Evolutionary conservation across 35 echinoderm and acorn worm genomes (phyloP).

Genomic region (Lytechinus pictus): DNA sequence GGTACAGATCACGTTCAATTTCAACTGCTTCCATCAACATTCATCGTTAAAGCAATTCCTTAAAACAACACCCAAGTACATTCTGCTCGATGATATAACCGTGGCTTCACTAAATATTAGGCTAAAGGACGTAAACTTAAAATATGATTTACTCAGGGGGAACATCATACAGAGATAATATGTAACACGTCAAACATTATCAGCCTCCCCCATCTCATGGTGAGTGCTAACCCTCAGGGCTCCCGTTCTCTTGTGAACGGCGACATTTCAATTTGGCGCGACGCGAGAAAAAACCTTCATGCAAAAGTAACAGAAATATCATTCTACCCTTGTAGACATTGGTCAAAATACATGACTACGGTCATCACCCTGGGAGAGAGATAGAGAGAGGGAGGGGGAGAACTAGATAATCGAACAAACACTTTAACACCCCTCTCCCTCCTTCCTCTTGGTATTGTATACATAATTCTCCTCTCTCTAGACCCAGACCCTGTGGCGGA

Average conservation of each 20-base stretch:
- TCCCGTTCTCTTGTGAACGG: not conserved
- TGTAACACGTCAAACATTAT: constrained; percentile 12
- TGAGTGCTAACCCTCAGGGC: not conserved
- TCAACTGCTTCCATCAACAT: not conserved
- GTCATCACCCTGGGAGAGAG: not conserved
- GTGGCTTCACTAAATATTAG: not conserved
- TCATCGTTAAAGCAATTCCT: not conserved
- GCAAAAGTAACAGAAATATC: not conserved
- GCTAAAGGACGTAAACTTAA: not conserved
- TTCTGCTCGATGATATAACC: not conserved
- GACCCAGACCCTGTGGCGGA: not conserved
- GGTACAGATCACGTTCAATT: not conserved
- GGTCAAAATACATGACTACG: not conserved
- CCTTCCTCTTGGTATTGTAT: too few species aligned
- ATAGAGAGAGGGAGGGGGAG: not conserved
- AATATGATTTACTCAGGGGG: not conserved
- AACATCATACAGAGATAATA: not conserved
- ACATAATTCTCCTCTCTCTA: not conserved
- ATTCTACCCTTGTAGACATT: not conserved
- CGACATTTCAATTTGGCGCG: not conserved
- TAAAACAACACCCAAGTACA: not conserved
- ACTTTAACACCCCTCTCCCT: not conserved
- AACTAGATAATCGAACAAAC: not conserved
- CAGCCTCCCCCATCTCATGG: not conserved
- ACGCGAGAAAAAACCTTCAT: not conserved